Conservation (phyloP, 2,888 invertebrate genomes). For the Stramonita haemastoma region DNA sequence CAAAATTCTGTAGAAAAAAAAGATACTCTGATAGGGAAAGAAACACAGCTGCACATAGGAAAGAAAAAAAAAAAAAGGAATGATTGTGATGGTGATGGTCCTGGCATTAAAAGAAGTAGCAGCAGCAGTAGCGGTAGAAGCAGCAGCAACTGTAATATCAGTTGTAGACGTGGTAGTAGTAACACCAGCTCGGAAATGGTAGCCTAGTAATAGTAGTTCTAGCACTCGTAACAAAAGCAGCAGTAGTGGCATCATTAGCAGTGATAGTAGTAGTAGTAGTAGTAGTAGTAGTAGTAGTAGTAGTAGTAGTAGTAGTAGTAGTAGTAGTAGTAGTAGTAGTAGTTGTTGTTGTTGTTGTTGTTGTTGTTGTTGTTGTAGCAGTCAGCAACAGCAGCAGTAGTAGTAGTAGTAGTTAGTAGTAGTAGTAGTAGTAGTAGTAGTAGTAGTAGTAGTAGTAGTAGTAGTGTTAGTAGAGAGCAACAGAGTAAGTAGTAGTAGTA, state of each 20-base stretch:
- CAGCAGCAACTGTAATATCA: no score
- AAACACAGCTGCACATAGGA: no score
- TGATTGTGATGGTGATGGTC: no score
- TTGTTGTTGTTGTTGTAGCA: neutral
- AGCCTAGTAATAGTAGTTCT: no score
- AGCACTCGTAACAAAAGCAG: neutral
- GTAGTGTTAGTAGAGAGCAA: no score
- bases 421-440: neutral
- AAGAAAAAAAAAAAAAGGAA: no score
- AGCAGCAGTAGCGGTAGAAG: no score
- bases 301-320: conserved; percentile 5
- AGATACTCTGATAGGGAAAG: no score
- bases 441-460: conserved; percentile 3
- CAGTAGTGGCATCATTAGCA: neutral
- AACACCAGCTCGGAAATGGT: no score
- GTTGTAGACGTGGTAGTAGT: no score
- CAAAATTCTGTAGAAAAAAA: no score
- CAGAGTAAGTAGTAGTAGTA: conserved; percentile 30
- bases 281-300: neutral
- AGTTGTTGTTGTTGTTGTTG: neutral
- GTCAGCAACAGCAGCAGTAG: neutral
- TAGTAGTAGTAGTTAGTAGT: neutral
- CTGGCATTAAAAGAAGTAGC: no score
- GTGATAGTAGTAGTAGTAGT: neutral
- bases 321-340: conserved; percentile 12